These are phyloP conservation scores for Aproaerema taeniolella DNA, from an alignment of 2,888 invertebrate species.

Conservation along the genomic window DNA sequence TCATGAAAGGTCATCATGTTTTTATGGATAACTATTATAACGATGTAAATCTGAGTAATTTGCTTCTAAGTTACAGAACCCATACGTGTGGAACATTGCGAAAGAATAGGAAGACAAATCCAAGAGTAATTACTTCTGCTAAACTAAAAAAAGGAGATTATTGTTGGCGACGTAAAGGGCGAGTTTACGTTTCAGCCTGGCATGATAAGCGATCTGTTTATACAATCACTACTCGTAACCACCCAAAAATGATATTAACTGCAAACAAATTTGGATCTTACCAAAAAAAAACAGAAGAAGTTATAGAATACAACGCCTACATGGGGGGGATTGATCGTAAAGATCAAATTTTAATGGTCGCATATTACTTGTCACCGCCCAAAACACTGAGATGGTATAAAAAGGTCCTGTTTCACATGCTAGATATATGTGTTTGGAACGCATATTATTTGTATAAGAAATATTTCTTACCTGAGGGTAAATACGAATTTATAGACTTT, in stretches of 20 bases:
- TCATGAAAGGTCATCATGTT: conserved; percentile 22
- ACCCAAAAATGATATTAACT: conserved; percentile 6
- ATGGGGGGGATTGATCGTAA: conserved; percentile 4
- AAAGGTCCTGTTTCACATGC: background rate
- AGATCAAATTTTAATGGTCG: conserved; percentile 8
- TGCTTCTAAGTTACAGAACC: conserved; percentile 20
- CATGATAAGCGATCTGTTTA: conserved; percentile 21
- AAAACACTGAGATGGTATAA: conserved; percentile 5
- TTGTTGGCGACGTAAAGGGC: conserved; percentile 19
- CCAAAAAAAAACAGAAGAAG: conserved; percentile 3
- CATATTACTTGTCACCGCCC: conserved; percentile 4
- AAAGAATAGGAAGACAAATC: conserved; percentile 21
- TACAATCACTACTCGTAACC: conserved; percentile 18
- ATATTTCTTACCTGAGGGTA: conserved; percentile 11
- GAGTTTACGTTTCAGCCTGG: conserved; percentile 22
- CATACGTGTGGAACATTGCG: conserved; percentile 23
- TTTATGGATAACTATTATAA: conserved; percentile 27
- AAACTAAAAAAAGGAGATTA: conserved; percentile 23
- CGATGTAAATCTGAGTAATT: conserved; percentile 18
- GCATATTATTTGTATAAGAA: conserved; percentile 15
- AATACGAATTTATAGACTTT: conserved; percentile 10
- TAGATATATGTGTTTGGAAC: conserved; percentile 16
- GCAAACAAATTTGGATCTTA: background rate
- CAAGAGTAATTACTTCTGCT: conserved; percentile 14
- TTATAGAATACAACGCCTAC: background rate